Conservation (phyloP, 2,113 vertebrate species). For the Jacana jacana region DNA sequence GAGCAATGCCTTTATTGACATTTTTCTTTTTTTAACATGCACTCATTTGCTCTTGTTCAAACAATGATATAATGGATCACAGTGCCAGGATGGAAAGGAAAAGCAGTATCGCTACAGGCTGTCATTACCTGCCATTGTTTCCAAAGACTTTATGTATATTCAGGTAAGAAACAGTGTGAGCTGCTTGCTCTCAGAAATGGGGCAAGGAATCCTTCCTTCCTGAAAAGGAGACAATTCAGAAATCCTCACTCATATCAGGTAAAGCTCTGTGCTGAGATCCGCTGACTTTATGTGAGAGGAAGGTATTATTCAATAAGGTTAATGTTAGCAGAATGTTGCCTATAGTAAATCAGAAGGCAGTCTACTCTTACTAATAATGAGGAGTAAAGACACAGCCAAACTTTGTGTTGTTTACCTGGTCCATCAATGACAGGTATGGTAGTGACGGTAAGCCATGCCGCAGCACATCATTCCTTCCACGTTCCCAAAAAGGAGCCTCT, state of each 20-base stretch:
- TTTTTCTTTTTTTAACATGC: neutral
- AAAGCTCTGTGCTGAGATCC: neutral
- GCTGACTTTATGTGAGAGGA: neutral
- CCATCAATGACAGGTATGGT: neutral
- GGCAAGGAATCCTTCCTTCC: too few relatives aligned
- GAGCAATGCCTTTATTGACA: neutral
- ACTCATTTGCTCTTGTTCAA: neutral
- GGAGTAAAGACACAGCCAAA: neutral
- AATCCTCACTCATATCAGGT: neutral
- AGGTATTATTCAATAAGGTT: neutral
- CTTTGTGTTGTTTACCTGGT: neutral
- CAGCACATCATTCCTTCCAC: neutral
- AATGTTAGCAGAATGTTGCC: neutral
- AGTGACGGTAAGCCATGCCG: neutral
- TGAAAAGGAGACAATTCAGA: neutral
- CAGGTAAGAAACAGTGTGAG: neutral
- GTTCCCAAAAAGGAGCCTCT: neutral
- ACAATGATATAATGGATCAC: neutral
- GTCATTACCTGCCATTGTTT: neutral
- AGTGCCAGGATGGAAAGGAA: neutral
- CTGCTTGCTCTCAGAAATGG: neutral
- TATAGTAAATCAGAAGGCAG: neutral
- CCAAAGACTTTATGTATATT: neutral
- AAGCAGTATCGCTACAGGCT: neutral
- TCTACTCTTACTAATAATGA: neutral